Evolutionary conservation across 1,140 invertebrate species (phyloP).

Genomic region (Lordiphosa clarofinis): DNA sequence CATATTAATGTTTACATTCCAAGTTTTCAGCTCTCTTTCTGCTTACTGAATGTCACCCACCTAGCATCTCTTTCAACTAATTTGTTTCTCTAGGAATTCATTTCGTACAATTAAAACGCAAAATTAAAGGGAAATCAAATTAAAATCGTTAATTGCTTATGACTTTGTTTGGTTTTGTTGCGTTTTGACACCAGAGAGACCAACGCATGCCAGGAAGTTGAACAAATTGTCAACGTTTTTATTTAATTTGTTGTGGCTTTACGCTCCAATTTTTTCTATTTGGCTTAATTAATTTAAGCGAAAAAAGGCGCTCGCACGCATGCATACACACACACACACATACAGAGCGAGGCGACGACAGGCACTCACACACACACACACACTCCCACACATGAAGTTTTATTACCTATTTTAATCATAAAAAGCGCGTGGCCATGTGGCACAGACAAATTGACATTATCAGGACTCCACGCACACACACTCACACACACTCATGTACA

Average conservation of each 20-base stretch:
- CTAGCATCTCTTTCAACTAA: too few species aligned
- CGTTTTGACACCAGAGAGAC: conserved; percentile 1
- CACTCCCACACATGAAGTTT: conserved; percentile 31
- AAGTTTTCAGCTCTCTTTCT: too few species aligned
- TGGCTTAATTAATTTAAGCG: conserved; percentile 69
- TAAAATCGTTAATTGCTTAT: conserved; percentile 41
- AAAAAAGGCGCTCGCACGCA: conserved; percentile 9
- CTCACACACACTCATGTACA: background rate
- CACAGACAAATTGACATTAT: conserved; percentile 58
- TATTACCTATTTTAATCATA: conserved; percentile 65
- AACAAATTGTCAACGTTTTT: conserved; percentile 60
- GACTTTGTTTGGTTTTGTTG: conserved; percentile 6
- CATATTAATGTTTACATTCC: too few species aligned
- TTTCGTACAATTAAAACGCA: conserved; percentile 3
- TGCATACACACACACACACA: background rate
- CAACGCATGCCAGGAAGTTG: conserved; percentile 11
- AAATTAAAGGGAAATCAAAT: conserved; percentile 28
- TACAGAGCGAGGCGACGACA: too few species aligned
- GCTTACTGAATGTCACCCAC: too few species aligned
- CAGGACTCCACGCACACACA: conserved; percentile 14
- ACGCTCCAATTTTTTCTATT: conserved; percentile 41
- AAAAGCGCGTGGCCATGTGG: conserved; percentile 66
- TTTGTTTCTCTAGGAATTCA: too few species aligned
- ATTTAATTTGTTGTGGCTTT: conserved; percentile 64
- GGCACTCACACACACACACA: conserved; percentile 13